Base-by-base conservation (phyloP, 2,888 invertebrate genomes). In the Galeopsomyia nigrocyanea region DNA sequence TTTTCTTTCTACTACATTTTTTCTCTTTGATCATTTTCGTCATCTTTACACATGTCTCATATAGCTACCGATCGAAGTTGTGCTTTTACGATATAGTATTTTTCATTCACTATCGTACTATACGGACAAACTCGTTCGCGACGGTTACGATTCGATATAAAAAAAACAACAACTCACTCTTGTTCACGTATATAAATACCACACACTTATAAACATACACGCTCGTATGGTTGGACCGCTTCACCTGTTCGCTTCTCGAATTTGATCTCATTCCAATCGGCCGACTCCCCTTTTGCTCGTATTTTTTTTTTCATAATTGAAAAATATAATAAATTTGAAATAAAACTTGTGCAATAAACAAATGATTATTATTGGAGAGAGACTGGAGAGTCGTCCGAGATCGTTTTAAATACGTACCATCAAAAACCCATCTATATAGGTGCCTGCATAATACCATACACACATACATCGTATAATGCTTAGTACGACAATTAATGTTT, bases 401-500 rank as follows among this genome's bases (percentile, higher is more conserved):
- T 60, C 65, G 69, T 63, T 76, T 26, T 68, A 71, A 63, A 66
- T 65, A 73, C 65, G 69, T 76, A 75, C 63, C 58, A 46, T 75
- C 71, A 56, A 55, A 68, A 26, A 5, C 26, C 26, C 69, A 75
- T 74, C 71, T 26, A 5, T 26, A 5, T 72, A 77, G 74, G 68
- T 77, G 70, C 72, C 74, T 74, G 72, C 72, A 75, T 75, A 77
- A 75, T 76, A 70, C 70, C 68, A 76, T 71, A 67, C 49, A 64
- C 16, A 21, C 46, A 64, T 10, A 21, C 17, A 10, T 65, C 70
- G 51, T 57, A 68, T 57, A 68, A 73, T 68, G 73, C 66, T 26
- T 73, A 76, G 74, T 62, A 77, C 39, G 67, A 77, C 70, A 71
- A 76, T 63, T 57, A 56, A 74, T 77, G 77, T 81, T 82, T 84